Evolutionary conservation across 2,113 vertebrate species (phyloP).

Genomic region (Ifrita kowaldi): DNA sequence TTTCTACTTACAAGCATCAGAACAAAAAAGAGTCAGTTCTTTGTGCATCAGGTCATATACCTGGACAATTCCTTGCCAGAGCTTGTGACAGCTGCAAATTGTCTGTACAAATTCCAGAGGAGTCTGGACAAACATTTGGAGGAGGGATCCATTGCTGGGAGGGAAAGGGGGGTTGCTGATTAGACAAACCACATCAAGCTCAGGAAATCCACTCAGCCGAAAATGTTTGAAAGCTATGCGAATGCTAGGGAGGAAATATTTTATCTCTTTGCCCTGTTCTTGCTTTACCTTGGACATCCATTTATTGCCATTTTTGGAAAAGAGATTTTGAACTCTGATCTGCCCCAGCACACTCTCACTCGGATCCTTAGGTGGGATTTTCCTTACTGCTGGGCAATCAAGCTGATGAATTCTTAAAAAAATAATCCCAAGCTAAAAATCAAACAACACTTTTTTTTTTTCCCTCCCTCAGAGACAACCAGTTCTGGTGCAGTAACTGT

Average conservation of each 20-base stretch:
- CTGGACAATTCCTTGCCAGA: slow-evolving; percentile 1
- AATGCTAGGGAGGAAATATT: slow-evolving; percentile 22
- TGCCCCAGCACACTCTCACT: not conserved
- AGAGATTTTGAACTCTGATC: slow-evolving; percentile 25
- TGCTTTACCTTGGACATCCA: slow-evolving; percentile 4
- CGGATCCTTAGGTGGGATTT: not conserved
- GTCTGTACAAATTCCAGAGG: slow-evolving; percentile 7
- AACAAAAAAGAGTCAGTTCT: not conserved
- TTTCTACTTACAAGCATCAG: not conserved
- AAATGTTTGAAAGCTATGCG: slow-evolving; percentile 38
- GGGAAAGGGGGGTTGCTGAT: not conserved
- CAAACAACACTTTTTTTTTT: not conserved
- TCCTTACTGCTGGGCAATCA: not conserved
- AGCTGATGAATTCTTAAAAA: not conserved
- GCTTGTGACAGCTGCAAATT: not conserved
- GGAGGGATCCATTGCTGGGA: not conserved
- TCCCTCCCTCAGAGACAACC: not conserved
- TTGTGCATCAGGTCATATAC: not conserved
- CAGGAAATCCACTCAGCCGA: slow-evolving; percentile 28
- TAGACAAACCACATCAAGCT: slow-evolving; percentile 31
- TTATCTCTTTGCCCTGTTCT: slow-evolving; percentile 17
- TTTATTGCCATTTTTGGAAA: slow-evolving; percentile 44
- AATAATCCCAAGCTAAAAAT: not conserved
- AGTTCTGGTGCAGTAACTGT: not conserved
- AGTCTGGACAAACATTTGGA: slow-evolving; percentile 20